Evolutionary conservation across 2,888 invertebrate species (phyloP).

Genomic region (Rotaria magnacalcarata): DNA sequence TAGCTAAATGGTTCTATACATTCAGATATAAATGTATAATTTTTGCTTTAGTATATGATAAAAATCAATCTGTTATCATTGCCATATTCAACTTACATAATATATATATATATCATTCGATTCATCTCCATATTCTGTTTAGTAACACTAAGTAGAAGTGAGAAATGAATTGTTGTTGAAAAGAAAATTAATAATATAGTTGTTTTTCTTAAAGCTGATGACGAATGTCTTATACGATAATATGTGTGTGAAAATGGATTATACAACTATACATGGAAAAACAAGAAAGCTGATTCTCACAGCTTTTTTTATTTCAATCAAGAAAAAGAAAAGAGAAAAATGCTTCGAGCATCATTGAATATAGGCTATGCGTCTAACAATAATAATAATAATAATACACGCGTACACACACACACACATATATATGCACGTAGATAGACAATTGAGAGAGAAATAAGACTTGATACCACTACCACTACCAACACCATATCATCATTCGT

Average conservation of each 20-base stretch:
- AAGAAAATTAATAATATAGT: background rate
- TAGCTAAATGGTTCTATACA: background rate
- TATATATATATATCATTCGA: background rate
- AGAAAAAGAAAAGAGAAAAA: background rate
- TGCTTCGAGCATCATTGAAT: constrained; percentile 24
- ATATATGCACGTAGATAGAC: background rate
- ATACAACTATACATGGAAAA: background rate
- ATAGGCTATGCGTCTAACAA: background rate
- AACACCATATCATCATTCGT: background rate
- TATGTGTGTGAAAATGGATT: constrained; percentile 28
- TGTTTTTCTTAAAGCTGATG: constrained; percentile 8
- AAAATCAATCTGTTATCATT: background rate
- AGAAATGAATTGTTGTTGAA: background rate
- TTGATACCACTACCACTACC: constrained; percentile 1
- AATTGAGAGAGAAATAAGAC: background rate
- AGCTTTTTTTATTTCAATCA: constrained; percentile 21
- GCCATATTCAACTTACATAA: background rate
- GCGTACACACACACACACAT: background rate
- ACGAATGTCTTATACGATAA: background rate
- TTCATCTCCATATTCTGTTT: background rate
- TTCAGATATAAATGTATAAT: background rate
- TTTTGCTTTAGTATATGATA: background rate
- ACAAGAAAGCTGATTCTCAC: constrained; percentile 24
- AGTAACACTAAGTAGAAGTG: background rate
- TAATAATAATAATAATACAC: background rate